Percentiles rank a stretch among this genome's conserved stretches.
Evolutionary conservation across 2,113 vertebrate genomes (phyloP).

Genomic region (Forbesichthys papilliferus): DNA sequence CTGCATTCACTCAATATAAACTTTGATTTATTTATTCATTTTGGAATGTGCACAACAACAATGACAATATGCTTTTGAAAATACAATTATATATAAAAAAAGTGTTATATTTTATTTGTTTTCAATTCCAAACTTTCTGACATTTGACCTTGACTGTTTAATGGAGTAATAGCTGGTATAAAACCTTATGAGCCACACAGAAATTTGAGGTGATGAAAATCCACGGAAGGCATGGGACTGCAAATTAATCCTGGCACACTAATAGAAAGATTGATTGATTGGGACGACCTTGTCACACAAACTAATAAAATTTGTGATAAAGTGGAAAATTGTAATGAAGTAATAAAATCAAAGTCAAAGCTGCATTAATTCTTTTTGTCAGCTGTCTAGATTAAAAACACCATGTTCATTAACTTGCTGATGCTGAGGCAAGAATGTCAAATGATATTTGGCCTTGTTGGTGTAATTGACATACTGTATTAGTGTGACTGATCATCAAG

Average conservation of each 20-base stretch:
- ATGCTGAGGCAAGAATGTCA: conserved; percentile 22
- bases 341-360: conserved; percentile 44
- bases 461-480: conserved; percentile 18
- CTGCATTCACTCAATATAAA: conserved; percentile 10
- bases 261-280: conserved; percentile 52
- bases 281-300: conserved; percentile 40
- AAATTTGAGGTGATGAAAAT: conserved; percentile 10
- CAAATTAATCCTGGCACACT: conserved; percentile 49
- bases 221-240: conserved; percentile 10
- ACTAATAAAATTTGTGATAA: conserved; percentile 38
- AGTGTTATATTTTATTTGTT: neutral
- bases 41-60: conserved; percentile 31
- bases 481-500: conserved; percentile 43
- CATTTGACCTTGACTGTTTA: too few relatives aligned
- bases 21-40: conserved; percentile 38
- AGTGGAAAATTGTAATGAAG: conserved; percentile 39
- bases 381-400: conserved; percentile 45
- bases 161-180: neutral
- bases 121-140: conserved; percentile 6
- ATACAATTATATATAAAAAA: conserved; percentile 32
- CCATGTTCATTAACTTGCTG: conserved; percentile 29
- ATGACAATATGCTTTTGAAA: conserved; percentile 26
- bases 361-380: conserved; percentile 55
- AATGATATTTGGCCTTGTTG: conserved; percentile 29
- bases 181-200: conserved; percentile 19